These are phyloP conservation scores for Podarcis cretensis DNA, from an alignment of 2,113 vertebrate species.

Conservation along the genomic window DNA sequence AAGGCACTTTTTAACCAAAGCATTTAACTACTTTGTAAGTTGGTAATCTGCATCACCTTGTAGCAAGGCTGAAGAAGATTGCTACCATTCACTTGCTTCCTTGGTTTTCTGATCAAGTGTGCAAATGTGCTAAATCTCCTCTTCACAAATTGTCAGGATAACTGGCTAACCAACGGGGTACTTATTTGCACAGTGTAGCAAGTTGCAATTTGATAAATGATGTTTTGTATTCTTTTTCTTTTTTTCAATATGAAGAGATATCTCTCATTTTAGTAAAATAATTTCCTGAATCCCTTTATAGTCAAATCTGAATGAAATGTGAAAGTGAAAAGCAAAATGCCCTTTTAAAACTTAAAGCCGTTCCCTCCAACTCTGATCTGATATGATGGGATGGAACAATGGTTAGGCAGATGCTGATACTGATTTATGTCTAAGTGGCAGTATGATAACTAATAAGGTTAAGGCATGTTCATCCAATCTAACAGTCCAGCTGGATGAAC, in stretches of 20 bases:
- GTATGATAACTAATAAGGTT: background rate
- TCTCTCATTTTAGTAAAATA: slow-evolving; percentile 10
- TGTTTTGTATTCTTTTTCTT: background rate
- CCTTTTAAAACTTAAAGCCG: background rate
- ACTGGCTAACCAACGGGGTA: background rate
- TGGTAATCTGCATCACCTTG: background rate
- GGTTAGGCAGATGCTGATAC: slow-evolving; percentile 10
- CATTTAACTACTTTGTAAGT: background rate
- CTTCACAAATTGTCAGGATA: background rate
- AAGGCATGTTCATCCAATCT: background rate
- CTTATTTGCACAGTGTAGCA: background rate
- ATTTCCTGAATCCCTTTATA: background rate
- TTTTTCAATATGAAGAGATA: slow-evolving; percentile 14
- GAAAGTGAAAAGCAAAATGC: slow-evolving; percentile 41
- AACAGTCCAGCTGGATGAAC: background rate
- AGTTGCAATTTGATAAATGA: background rate
- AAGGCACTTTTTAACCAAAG: background rate
- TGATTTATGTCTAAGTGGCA: slow-evolving; percentile 2
- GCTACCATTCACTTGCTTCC: background rate
- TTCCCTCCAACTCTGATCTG: background rate
- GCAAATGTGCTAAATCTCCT: background rate
- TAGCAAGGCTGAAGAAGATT: background rate
- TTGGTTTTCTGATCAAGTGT: background rate
- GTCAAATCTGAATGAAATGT: slow-evolving; percentile 15
- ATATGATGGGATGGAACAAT: slow-evolving; percentile 5